Evolutionary conservation across 2,888 invertebrate species (phyloP).

Genomic region (Dugesia japonica): DNA sequence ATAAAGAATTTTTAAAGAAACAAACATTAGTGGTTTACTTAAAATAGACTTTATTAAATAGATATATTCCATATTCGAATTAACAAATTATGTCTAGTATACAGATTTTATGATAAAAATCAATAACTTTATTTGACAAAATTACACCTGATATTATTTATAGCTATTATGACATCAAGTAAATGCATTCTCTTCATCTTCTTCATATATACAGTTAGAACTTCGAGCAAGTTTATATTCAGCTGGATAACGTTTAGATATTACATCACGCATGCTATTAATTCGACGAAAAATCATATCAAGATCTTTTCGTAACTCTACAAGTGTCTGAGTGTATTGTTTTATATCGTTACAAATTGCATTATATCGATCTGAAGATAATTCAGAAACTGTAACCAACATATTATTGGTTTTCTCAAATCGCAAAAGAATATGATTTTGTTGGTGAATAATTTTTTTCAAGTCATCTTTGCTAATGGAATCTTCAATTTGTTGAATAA

Average conservation of each 20-base stretch:
- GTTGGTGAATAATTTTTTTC: conserved; percentile 20
- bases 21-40: no score
- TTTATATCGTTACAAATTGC: conserved; percentile 72
- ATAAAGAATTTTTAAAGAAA: no score
- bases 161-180: no score
- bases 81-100: no score
- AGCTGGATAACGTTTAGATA: conserved; percentile 22
- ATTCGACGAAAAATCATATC: conserved; percentile 84
- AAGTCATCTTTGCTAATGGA: conserved; percentile 25
- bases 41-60: no score
- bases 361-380: conserved; percentile 72
- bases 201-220: conserved; percentile 21
- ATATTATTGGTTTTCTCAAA: conserved; percentile 98
- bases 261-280: conserved; percentile 47
- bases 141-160: no score
- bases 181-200: conserved; percentile 25
- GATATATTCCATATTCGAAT: no score
- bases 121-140: no score
- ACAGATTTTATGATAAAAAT: no score
- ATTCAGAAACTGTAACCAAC: conserved; percentile 81
- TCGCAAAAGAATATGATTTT: conserved; percentile 62
- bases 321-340: conserved; percentile 67
- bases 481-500: conserved; percentile 27
- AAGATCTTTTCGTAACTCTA: conserved; percentile 80
- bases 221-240: conserved; percentile 24